Evolutionary conservation across 2,113 vertebrate species (phyloP).

Genomic region (Vimba vimba): DNA sequence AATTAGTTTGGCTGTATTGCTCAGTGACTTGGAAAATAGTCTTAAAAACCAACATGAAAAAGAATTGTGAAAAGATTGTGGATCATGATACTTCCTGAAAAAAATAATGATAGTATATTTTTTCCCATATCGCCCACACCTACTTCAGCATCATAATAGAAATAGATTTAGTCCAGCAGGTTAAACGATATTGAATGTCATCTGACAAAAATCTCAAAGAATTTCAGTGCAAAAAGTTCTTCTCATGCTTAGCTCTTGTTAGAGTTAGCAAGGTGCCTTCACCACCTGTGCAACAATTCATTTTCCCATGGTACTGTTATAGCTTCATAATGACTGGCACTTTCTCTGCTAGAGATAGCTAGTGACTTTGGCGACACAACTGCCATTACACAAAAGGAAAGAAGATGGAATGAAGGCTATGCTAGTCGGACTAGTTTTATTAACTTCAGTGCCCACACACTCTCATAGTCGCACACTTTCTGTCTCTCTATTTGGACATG

Average conservation of each 20-base stretch:
- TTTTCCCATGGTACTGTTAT: constrained; percentile 33
- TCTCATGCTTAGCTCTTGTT: background rate
- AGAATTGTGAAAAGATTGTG: no score
- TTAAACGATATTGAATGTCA: background rate
- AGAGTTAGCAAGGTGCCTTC: background rate
- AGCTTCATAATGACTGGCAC: constrained; percentile 27
- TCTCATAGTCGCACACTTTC: constrained; percentile 18
- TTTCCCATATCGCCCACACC: no score
- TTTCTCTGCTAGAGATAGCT: constrained; percentile 32
- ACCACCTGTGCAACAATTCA: constrained; percentile 21
- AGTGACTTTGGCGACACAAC: background rate
- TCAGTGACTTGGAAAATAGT: no score
- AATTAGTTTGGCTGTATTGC: no score
- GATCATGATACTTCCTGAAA: no score
- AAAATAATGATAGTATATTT: no score
- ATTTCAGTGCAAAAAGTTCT: background rate
- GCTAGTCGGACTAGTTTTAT: constrained; percentile 34
- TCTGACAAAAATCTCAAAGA: background rate
- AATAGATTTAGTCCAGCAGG: background rate
- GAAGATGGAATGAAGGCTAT: background rate
- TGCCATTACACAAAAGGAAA: background rate
- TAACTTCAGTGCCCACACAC: constrained; percentile 38
- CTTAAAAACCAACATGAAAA: no score
- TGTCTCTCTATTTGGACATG: constrained; percentile 37
- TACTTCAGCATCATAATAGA: no score